These are phyloP conservation scores for Mythimna impura DNA, from an alignment of 2,888 invertebrate species.

Conservation along the genomic window DNA sequence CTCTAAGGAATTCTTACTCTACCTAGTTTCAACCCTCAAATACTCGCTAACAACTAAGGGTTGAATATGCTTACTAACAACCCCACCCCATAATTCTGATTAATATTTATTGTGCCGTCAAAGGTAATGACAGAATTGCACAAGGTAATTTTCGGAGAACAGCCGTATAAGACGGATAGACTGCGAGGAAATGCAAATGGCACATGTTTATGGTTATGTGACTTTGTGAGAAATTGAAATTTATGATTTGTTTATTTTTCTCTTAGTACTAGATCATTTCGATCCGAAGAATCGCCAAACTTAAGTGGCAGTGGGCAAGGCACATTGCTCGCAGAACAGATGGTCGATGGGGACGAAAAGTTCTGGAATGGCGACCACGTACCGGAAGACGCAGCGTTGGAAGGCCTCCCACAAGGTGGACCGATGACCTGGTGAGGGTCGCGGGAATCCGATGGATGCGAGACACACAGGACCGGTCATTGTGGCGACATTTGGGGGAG, in stretches of 20 bases:
- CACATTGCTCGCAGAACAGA: too few relatives aligned
- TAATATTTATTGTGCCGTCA: conserved; percentile 52
- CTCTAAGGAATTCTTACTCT: conserved; percentile 65
- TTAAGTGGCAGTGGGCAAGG: too few relatives aligned
- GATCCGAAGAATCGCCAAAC: too few relatives aligned
- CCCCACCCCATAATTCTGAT: conserved; percentile 37
- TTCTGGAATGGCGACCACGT: too few relatives aligned
- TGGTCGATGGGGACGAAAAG: too few relatives aligned
- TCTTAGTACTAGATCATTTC: too few relatives aligned
- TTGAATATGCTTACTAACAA: conserved; percentile 3
- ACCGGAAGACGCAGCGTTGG: too few relatives aligned
- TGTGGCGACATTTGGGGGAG: too few relatives aligned
- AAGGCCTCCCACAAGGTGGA: too few relatives aligned
- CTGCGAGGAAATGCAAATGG: conserved; percentile 12
- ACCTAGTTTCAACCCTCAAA: conserved; percentile 25
- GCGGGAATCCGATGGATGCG: too few relatives aligned
- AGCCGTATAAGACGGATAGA: background rate
- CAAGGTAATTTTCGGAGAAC: conserved; percentile 35
- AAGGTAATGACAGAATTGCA: conserved; percentile 34
- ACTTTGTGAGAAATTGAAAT: conserved; percentile 23
- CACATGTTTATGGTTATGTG: background rate
- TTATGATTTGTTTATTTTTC: conserved; percentile 20
- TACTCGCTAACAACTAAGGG: conserved; percentile 3
- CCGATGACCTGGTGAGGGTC: too few relatives aligned
- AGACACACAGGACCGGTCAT: too few relatives aligned